Conservation (phyloP, 2,888 invertebrate genomes). For the Tipula helvola region DNA sequence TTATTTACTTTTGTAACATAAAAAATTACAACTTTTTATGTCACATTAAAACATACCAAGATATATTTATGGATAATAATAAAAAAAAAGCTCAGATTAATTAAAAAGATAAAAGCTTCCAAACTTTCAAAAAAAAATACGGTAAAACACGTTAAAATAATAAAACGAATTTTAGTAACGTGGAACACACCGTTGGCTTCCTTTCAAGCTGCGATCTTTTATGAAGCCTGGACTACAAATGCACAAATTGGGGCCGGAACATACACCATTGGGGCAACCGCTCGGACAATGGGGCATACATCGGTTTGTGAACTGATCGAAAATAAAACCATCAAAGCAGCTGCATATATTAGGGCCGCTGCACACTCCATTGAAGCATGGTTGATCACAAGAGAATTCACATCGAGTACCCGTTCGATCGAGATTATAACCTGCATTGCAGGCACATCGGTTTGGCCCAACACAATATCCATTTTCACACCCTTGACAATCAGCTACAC, state of each 20-base stretch:
- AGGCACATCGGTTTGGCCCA: slow-evolving; percentile 38
- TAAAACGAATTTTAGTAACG: neutral
- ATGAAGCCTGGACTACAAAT: slow-evolving; percentile 55
- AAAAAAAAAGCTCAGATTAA: neutral
- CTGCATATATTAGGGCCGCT: slow-evolving; percentile 48
- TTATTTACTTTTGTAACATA: neutral
- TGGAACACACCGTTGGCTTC: slow-evolving; percentile 46
- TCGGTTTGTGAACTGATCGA: slow-evolving; percentile 34
- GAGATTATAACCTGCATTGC: slow-evolving; percentile 33
- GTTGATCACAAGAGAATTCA: slow-evolving; percentile 40
- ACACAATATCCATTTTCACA: slow-evolving; percentile 35
- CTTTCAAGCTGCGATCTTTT: slow-evolving; percentile 48
- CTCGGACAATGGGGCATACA: slow-evolving; percentile 50
- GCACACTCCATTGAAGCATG: slow-evolving; percentile 58
- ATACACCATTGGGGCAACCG: slow-evolving; percentile 63
- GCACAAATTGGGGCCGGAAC: slow-evolving; percentile 60
- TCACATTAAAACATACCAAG: neutral
- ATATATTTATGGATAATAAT: neutral
- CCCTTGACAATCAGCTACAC: slow-evolving; percentile 15
- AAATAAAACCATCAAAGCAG: slow-evolving; percentile 41
- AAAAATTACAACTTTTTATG: neutral
- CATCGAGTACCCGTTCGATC: slow-evolving; percentile 33
- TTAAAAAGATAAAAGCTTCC: neutral
- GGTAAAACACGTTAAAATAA: neutral
- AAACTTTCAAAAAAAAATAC: neutral